phyloP scores from a whole-genome alignment of 2,113 vertebrate species.

The Camelus dromedarius region DNA sequence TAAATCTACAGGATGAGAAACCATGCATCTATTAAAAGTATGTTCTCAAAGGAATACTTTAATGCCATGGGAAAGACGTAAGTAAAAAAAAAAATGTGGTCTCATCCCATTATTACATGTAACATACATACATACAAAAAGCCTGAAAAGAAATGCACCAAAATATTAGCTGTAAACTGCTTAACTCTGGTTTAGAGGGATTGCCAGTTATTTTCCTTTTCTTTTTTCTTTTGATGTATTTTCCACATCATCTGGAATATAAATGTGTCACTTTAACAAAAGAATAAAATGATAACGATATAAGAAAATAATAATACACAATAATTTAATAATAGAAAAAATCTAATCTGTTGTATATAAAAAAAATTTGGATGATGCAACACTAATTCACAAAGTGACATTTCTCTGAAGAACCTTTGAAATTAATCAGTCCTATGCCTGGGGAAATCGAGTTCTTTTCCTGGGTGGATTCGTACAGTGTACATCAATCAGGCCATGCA shows the following conservation, averaged over 20 bases:
- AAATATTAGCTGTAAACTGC: not conserved
- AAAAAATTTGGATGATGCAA: not conserved
- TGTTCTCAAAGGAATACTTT: not conserved
- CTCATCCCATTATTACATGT: not conserved
- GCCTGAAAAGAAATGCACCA: not conserved
- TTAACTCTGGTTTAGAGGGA: not conserved
- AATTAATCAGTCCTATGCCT: not conserved
- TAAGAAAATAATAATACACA: not conserved
- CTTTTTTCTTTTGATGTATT: not conserved
- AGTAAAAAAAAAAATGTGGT: not conserved
- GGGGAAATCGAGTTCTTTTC: not conserved
- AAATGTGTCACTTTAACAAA: not conserved
- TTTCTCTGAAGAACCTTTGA: slow-evolving; percentile 2
- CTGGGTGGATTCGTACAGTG: not conserved
- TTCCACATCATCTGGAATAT: not conserved
- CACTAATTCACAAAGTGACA: not conserved
- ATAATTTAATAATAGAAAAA: not conserved
- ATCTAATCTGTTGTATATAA: not conserved
- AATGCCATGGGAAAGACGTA: not conserved
- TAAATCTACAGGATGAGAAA: not conserved
- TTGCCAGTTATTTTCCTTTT: not conserved
- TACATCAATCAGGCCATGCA: not conserved
- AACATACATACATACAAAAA: not conserved
- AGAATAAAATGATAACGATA: not conserved
- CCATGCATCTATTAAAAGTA: not conserved